Evolutionary conservation across 2,113 vertebrate species (phyloP), one percentile per base, ranked within the genome.

Genomic region (Triplophysa siluroides): DNA sequence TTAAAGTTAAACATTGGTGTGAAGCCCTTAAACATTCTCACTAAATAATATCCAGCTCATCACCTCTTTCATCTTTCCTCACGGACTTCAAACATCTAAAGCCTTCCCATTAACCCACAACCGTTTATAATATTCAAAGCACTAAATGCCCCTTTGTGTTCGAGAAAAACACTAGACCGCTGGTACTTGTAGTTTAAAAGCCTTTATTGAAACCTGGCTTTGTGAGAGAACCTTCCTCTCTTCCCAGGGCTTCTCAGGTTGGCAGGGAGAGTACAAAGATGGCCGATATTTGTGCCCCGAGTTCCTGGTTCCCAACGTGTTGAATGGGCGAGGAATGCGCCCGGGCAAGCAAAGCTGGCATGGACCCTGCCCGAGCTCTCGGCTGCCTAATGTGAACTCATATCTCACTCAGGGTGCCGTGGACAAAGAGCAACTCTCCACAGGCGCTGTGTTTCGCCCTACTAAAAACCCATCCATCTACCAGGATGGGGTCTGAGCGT

Each of bases 341-440:
- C 64, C 63, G 71, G 75, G 62, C 83, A 84, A 75, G 69, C 56
- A 63, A 41, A 82, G 66, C 66, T 85, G 83, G 80, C 83, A 84
- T 14, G 3, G 75, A 13, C 64, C 62, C 13, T 58, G 45, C 47
- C 52, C 33, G 19, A 23, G 69, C 71, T 76, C 65, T 82, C 72
- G 41, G 60, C 52, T 79, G 74, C 74, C 24, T 33, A 71, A 82
- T 79, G 80, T 74, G 80, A 84, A 82, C 81, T 79, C 83, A 68
- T 81, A 82, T 82, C 80, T 82, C 76, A 67, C 77, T 76, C 77
- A 33, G 78, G 78, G 82, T 82, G 77, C 61, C 52, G 26, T 54
- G 54, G 24, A 79, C 83, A 85, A 85, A 82, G 83, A 72, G 77
- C 41, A 82, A 77, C 72, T 82, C 80, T 85, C 83, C 63, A 77